phyloP scores from a whole-genome alignment of 2,797 vertebrate genomes.

The Acomys russatus region DNA sequence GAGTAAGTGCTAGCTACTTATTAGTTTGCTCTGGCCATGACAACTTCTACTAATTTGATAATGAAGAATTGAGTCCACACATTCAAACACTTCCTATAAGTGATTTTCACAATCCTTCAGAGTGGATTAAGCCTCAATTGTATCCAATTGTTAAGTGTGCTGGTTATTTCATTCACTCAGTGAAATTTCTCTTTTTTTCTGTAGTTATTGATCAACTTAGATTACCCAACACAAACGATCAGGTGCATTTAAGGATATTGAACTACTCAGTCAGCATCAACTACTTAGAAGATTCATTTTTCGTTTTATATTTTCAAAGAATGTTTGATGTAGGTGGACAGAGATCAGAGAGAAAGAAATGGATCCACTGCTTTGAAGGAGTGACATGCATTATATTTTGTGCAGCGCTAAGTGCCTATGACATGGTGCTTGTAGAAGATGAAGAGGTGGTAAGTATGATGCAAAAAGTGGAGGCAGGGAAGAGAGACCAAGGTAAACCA shows the following conservation, averaged over 20 bases:
- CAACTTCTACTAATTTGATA: neutral
- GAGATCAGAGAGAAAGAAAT: slow-evolving; percentile 90
- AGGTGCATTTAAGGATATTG: neutral
- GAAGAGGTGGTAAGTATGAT: slow-evolving; percentile 90
- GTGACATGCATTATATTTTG: slow-evolving; percentile 92
- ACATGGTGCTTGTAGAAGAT: slow-evolving; percentile 90
- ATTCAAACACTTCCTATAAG: neutral
- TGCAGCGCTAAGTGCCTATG: slow-evolving; percentile 89
- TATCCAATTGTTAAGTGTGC: neutral
- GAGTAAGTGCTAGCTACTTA: no score
- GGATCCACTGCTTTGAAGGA: slow-evolving; percentile 91
- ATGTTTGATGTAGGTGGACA: slow-evolving; percentile 92
- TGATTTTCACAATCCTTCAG: neutral
- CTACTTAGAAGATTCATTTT: slow-evolving; percentile 54
- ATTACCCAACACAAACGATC: slow-evolving; percentile 19
- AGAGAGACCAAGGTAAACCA: neutral
- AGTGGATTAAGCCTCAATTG: neutral
- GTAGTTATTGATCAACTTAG: neutral
- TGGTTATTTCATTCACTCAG: neutral
- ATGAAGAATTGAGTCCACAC: neutral
- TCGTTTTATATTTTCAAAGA: slow-evolving; percentile 77
- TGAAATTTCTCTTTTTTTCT: neutral
- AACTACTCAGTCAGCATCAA: neutral
- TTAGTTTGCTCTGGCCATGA: neutral
- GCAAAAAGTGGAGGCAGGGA: neutral